Percentiles rank a stretch among this genome's conserved stretches.
Evolutionary conservation across 53 echinoderm and acorn worm genomes (phyloP).

Genomic region (Luidia sarsii): DNA sequence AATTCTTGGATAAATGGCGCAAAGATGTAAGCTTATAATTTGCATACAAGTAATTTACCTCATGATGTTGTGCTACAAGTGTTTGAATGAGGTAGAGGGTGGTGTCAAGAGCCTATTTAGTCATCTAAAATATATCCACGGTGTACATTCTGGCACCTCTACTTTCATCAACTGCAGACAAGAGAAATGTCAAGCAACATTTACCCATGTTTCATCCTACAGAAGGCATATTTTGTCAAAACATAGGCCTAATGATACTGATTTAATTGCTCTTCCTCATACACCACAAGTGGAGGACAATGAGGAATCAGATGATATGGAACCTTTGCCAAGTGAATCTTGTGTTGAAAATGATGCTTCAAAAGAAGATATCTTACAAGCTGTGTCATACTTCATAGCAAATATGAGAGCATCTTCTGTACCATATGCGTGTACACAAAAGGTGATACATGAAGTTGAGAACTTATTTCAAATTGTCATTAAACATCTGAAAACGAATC

Average conservation of each 20-base stretch:
- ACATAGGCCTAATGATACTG: not conserved
- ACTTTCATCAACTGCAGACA: not conserved
- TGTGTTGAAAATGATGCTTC: not conserved
- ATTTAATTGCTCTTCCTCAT: not conserved
- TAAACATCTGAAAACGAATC: not conserved
- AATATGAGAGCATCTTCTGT: conserved; percentile 9
- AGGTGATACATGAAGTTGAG: conserved; percentile 8
- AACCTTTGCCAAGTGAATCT: not conserved
- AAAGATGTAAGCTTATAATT: not conserved
- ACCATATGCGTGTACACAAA: conserved; percentile 14
- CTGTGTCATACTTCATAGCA: not conserved
- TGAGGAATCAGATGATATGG: not conserved
- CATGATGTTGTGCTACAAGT: conserved; percentile 8
- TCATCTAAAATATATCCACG: conserved; percentile 11
- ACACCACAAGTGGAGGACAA: not conserved
- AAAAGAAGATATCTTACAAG: conserved; percentile 10
- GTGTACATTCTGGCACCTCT: not conserved
- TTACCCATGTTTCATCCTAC: conserved; percentile 5
- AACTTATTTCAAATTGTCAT: conserved; percentile 3
- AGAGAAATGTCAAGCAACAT: not conserved
- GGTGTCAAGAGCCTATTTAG: not conserved
- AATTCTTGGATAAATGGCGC: conserved; percentile 17
- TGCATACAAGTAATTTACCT: too few species aligned
- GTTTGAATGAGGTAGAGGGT: conserved; percentile 6
- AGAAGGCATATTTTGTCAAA: not conserved